phyloP scores from a whole-genome alignment of 1,140 invertebrate genomes.

The Diabrotica virgifera region DNA sequence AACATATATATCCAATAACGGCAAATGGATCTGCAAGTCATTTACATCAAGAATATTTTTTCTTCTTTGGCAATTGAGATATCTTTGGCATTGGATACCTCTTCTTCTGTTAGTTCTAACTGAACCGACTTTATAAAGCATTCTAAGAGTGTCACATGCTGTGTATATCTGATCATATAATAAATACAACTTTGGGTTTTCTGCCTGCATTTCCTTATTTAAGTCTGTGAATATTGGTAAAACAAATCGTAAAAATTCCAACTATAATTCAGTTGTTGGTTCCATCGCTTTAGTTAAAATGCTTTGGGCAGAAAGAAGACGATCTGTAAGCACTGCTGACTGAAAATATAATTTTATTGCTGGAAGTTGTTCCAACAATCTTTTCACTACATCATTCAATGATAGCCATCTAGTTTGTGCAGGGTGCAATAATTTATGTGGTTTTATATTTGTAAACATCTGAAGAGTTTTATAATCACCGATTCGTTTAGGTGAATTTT shows the following conservation, averaged over 20 bases:
- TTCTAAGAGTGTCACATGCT: background rate
- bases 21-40: constrained; percentile 11
- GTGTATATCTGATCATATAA: constrained; percentile 3
- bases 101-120: constrained; percentile 14
- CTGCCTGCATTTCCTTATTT: constrained; percentile 34
- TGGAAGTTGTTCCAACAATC: constrained; percentile 46
- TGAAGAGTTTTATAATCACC: background rate
- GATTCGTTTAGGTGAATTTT: constrained; percentile 7
- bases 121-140: background rate
- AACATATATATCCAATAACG: constrained; percentile 7
- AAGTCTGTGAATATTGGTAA: background rate
- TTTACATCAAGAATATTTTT: constrained; percentile 17
- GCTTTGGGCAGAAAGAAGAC: background rate
- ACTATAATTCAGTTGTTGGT: constrained; percentile 1
- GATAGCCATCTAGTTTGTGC: constrained; percentile 36
- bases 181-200: constrained; percentile 8
- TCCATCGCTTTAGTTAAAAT: background rate
- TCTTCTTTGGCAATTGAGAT: constrained; percentile 15
- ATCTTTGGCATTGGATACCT: constrained; percentile 1
- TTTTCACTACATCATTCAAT: constrained; percentile 40
- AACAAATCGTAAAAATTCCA: constrained; percentile 3
- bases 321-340: constrained; percentile 19
- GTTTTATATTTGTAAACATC: constrained; percentile 35
- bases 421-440: constrained; percentile 35
- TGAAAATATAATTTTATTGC: constrained; percentile 44